A percentile compares a stretch with the other conserved stretches of the same genome.
Conservation (phyloP, 2,797 vertebrate species). For the Scomberomorus guttatus region DNA sequence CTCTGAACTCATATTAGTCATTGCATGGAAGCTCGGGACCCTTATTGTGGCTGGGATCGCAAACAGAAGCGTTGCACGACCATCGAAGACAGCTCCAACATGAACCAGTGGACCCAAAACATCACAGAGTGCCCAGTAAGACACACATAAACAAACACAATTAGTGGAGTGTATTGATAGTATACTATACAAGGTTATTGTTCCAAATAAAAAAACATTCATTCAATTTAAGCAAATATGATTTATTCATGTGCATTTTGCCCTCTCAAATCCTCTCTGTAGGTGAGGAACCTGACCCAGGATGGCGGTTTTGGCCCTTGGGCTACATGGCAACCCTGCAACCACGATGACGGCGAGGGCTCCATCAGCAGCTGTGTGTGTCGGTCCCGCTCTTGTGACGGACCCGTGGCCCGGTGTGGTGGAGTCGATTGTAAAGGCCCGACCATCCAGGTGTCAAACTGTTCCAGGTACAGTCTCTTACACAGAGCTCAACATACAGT, state of each 20-base stretch:
- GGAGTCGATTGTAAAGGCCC: conserved; percentile 90
- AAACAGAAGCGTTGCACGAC: conserved; percentile 92
- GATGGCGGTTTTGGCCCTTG: conserved; percentile 91
- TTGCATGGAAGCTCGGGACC: conserved; percentile 94
- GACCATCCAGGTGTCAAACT: conserved; percentile 93
- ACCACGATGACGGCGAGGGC: conserved; percentile 87
- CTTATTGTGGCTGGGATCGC: conserved; percentile 96
- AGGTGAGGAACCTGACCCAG: conserved; percentile 93
- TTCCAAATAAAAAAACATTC: too few relatives aligned
- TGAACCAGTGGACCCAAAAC: conserved; percentile 96
- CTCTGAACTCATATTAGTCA: conserved; percentile 74
- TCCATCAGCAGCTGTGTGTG: conserved; percentile 90
- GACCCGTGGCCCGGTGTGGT: conserved; percentile 90
- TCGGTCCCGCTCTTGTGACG: conserved; percentile 90
- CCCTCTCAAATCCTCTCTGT: conserved; percentile 13
- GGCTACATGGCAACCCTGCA: conserved; percentile 91
- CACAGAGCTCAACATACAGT: background rate
- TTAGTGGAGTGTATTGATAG: background rate
- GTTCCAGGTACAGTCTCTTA: conserved; percentile 88
- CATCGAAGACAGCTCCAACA: conserved; percentile 92
- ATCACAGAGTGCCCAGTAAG: conserved; percentile 93
- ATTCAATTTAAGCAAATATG: background rate
- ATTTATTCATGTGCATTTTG: background rate
- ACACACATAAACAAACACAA: conserved; percentile 18
- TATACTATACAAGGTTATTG: background rate